Evolutionary conservation across 2,113 vertebrate genomes (phyloP).

Genomic region (Puma concolor): DNA sequence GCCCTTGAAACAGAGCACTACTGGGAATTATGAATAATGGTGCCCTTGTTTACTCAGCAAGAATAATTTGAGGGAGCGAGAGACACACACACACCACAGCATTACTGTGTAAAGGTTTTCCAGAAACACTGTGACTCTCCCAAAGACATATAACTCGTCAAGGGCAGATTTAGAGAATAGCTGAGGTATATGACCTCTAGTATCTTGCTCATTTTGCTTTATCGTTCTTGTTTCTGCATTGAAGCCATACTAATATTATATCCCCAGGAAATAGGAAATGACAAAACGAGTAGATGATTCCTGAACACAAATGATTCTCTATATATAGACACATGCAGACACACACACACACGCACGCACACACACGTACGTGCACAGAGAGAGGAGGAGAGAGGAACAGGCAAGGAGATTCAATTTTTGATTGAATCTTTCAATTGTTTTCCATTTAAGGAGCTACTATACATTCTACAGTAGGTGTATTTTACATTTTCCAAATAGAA

Average conservation of each 20-base stretch:
- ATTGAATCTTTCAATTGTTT: background rate
- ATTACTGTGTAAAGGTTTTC: background rate
- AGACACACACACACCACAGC: background rate
- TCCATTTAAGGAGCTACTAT: background rate
- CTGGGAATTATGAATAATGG: background rate
- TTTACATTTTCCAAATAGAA: background rate
- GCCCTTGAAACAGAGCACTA: background rate
- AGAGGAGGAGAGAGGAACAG: background rate
- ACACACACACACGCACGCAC: background rate
- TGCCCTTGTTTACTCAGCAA: background rate
- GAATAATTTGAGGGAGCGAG: background rate
- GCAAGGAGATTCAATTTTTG: background rate
- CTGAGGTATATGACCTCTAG: background rate
- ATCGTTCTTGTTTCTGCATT: background rate
- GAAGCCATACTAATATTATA: background rate
- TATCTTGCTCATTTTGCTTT: background rate
- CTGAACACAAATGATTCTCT: background rate
- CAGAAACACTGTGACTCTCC: background rate
- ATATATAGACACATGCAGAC: background rate
- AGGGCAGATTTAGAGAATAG: background rate
- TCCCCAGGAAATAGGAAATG: background rate
- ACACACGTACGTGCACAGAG: background rate
- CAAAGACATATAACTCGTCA: background rate
- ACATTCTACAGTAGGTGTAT: background rate
- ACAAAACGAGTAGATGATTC: background rate